These are phyloP conservation scores for Drosophila subquinaria DNA, from an alignment of 2,888 invertebrate genomes.

Conservation along the genomic window DNA sequence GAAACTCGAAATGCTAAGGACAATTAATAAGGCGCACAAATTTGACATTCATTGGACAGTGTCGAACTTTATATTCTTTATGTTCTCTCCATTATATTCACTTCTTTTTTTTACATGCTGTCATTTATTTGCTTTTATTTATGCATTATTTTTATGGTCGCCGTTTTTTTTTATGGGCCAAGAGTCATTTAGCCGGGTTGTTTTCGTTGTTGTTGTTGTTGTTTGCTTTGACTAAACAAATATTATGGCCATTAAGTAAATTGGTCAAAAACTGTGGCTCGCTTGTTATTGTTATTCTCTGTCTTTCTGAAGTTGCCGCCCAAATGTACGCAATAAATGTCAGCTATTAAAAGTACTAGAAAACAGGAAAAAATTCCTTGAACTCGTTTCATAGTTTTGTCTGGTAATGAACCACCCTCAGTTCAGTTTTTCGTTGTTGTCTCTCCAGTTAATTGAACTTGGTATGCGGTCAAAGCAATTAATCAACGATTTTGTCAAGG, in stretches of 20 bases:
- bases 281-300: constrained; percentile 48
- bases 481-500: constrained; percentile 70
- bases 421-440: constrained; percentile 23
- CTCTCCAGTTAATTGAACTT: constrained; percentile 59
- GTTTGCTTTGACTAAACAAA: constrained; percentile 79
- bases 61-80: constrained; percentile 49
- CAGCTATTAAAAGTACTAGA: constrained; percentile 61
- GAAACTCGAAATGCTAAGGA: constrained; percentile 57
- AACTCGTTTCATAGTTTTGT: constrained; percentile 53
- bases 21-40: constrained; percentile 77
- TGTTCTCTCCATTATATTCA: constrained; percentile 29
- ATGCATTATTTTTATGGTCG: constrained; percentile 78
- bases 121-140: constrained; percentile 79
- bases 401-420: constrained; percentile 44
- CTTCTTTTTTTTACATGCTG: constrained; percentile 64
- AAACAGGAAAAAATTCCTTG: constrained; percentile 21
- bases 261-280: constrained; percentile 66
- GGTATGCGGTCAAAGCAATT: constrained; percentile 67
- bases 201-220: constrained; percentile 44
- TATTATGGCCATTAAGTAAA: constrained; percentile 80
- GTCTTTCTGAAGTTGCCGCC: constrained; percentile 21
- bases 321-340: constrained; percentile 65
- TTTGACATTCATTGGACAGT: constrained; percentile 73
- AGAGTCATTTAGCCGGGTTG: constrained; percentile 64
- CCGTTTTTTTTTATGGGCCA: constrained; percentile 66